Evolutionary conservation across 2,113 vertebrate species (phyloP).

Genomic region (Odobenus rosmarus): DNA sequence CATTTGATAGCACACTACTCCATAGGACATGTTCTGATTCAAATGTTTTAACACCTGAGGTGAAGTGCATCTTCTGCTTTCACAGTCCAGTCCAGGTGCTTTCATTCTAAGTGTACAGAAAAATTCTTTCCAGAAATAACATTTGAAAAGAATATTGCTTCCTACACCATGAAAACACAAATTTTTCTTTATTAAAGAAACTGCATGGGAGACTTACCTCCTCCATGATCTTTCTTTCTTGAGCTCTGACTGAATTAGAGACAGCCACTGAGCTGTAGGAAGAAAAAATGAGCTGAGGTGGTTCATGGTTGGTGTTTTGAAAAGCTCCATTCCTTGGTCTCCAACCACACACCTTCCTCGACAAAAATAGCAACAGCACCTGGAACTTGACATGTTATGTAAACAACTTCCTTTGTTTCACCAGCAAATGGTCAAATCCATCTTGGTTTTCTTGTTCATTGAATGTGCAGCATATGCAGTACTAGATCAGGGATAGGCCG

Average conservation of each 20-base stretch:
- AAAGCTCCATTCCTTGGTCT: background rate
- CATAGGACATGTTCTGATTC: background rate
- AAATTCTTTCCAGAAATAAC: background rate
- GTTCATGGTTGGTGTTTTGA: background rate
- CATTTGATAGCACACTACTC: background rate
- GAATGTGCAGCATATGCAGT: background rate
- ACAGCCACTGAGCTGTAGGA: background rate
- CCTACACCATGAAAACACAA: background rate
- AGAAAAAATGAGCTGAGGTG: background rate
- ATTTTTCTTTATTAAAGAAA: background rate
- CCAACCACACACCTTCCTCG: background rate
- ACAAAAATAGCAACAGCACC: background rate
- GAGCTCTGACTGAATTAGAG: background rate
- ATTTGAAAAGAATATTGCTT: slow-evolving; percentile 16
- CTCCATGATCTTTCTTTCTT: background rate
- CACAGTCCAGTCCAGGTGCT: background rate
- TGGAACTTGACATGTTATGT: background rate
- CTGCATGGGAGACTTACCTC: background rate
- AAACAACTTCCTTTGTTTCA: background rate
- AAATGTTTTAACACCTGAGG: background rate
- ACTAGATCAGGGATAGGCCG: background rate
- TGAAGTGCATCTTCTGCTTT: background rate
- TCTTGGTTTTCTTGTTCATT: background rate
- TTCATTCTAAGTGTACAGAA: background rate
- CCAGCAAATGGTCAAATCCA: background rate